phyloP scores from a whole-genome alignment of 2,113 vertebrate genomes.

The Rhinogobius similis region DNA sequence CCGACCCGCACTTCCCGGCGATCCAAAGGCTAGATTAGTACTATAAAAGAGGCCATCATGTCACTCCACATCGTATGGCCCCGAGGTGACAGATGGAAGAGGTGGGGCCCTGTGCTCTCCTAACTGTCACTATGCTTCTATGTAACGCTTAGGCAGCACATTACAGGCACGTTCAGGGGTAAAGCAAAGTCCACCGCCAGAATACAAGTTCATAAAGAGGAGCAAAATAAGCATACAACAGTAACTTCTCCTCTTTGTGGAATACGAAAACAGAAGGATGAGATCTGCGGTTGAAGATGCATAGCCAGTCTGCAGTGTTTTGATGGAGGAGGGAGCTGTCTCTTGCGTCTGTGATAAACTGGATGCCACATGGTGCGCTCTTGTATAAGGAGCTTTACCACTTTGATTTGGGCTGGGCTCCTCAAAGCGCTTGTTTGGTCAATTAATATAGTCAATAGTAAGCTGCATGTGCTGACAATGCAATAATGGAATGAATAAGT shows the following conservation, averaged over 20 bases:
- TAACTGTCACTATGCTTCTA: conserved; percentile 37
- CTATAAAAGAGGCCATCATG: conserved; percentile 26
- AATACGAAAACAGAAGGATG: background rate
- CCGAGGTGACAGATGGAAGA: conserved; percentile 58
- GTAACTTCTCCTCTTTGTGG: background rate
- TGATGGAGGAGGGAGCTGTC: background rate
- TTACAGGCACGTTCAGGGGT: conserved; percentile 38
- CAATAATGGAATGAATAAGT: background rate
- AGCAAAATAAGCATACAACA: conserved; percentile 8
- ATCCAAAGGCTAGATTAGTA: conserved; percentile 25
- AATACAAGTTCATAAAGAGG: conserved; percentile 35
- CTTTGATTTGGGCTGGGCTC: background rate
- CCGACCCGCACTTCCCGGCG: conserved; percentile 11
- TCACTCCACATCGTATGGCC: conserved; percentile 24
- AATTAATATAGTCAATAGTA: conserved; percentile 10
- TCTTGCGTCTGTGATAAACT: background rate
- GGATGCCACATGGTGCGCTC: background rate
- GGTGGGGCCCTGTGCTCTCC: conserved; percentile 34
- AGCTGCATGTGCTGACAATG: background rate
- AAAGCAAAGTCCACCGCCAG: conserved; percentile 33
- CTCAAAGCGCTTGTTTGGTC: background rate
- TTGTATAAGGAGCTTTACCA: background rate
- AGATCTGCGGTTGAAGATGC: background rate
- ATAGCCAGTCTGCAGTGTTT: background rate
- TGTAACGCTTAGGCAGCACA: conserved; percentile 54